Conservation (phyloP, 2,888 invertebrate genomes). For the Agrypnus murinus region DNA sequence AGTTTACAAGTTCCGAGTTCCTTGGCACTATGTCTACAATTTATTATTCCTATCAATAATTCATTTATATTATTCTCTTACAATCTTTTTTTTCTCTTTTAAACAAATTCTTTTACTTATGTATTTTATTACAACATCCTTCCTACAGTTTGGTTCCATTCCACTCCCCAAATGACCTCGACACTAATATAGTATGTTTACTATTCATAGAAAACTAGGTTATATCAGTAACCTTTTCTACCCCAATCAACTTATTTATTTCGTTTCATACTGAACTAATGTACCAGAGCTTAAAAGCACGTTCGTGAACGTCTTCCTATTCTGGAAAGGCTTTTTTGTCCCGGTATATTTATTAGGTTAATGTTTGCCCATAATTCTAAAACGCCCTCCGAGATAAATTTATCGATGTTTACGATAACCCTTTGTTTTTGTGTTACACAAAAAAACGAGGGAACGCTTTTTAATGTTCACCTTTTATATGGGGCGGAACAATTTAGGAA, state of each 20-base stretch:
- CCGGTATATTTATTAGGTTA: background rate
- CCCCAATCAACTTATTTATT: slow-evolving; percentile 29
- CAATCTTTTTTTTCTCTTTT: no score
- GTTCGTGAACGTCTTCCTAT: background rate
- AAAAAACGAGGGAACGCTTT: slow-evolving; percentile 15
- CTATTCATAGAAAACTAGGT: slow-evolving; percentile 12
- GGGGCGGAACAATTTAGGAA: slow-evolving; percentile 3
- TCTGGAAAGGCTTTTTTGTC: background rate
- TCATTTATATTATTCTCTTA: no score
- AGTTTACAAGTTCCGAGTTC: no score
- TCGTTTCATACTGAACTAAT: slow-evolving; percentile 1
- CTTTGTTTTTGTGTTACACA: slow-evolving; percentile 15
- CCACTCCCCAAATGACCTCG: background rate
- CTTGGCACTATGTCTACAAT: no score
- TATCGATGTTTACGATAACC: slow-evolving; percentile 25
- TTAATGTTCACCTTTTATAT: slow-evolving; percentile 6
- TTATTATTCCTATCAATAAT: no score
- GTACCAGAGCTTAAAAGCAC: slow-evolving; percentile 4
- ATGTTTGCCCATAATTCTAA: slow-evolving; percentile 12
- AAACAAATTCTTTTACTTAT: no score
- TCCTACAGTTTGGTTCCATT: background rate
- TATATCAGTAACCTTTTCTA: slow-evolving; percentile 1
- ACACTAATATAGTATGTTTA: background rate
- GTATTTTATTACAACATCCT: no score
- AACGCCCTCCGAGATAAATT: slow-evolving; percentile 10